phyloP scores from a whole-genome alignment of 2,888 invertebrate genomes.

The Apantesis nais region DNA sequence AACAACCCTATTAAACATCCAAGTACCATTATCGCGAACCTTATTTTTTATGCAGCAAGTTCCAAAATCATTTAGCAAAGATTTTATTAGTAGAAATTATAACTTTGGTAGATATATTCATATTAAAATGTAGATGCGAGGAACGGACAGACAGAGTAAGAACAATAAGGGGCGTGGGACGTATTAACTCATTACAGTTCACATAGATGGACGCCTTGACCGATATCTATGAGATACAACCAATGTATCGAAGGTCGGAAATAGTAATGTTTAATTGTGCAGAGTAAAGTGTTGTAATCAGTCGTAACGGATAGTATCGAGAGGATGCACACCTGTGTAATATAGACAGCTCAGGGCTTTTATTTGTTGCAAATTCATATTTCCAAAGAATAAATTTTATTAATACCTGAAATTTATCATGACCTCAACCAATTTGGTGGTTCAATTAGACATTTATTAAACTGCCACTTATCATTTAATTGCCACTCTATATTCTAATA shows the following conservation, averaged over 20 bases:
- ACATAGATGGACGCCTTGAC: slow-evolving; percentile 81
- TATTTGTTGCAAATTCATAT: not conserved
- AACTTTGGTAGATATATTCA: slow-evolving; percentile 63
- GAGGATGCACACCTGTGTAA: slow-evolving; percentile 18
- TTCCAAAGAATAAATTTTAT: not conserved
- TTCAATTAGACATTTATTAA: not conserved
- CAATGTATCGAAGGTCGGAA: slow-evolving; percentile 41
- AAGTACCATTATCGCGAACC: slow-evolving; percentile 16
- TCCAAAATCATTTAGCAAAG: slow-evolving; percentile 22
- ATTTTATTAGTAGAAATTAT: slow-evolving; percentile 10
- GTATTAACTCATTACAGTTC: slow-evolving; percentile 77
- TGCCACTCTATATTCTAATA: not conserved
- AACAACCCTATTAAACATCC: slow-evolving; percentile 40
- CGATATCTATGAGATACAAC: slow-evolving; percentile 72
- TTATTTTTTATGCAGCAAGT: slow-evolving; percentile 33
- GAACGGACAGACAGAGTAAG: slow-evolving; percentile 74
- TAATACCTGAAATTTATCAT: not conserved
- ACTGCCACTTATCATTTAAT: not conserved
- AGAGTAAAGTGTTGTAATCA: slow-evolving; percentile 11
- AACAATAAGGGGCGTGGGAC: slow-evolving; percentile 82
- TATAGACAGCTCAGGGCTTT: not conserved
- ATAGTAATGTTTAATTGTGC: slow-evolving; percentile 22
- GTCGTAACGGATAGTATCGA: slow-evolving; percentile 7
- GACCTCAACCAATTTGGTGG: not conserved
- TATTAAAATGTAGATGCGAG: slow-evolving; percentile 75